Conservation (phyloP, 2,888 invertebrate species). For the Stratiomys singularior region DNA sequence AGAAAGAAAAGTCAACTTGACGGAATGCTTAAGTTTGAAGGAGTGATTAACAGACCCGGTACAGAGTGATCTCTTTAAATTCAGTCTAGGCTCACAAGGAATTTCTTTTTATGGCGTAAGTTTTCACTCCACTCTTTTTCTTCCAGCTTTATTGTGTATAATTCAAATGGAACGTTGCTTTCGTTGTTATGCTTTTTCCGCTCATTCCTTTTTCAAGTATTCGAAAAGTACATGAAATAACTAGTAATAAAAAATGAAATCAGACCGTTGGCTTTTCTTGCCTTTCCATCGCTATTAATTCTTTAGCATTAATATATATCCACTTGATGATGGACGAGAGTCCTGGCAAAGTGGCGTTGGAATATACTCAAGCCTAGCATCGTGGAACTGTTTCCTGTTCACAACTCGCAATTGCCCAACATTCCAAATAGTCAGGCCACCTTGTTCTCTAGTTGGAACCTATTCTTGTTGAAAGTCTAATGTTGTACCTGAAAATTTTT, state of each 20-base stretch:
- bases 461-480: conserved; percentile 6
- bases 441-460: neutral
- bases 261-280: neutral
- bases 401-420: neutral
- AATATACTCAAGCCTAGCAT: conserved; percentile 8
- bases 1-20: too few species aligned
- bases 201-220: neutral
- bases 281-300: neutral
- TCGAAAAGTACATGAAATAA: neutral
- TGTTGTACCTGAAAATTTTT: neutral
- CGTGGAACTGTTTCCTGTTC: neutral
- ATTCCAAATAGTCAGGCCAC: neutral
- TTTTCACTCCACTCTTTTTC: too few species aligned
- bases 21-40: too few species aligned
- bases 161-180: neutral
- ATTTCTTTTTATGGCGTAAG: too few species aligned
- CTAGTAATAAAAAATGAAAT: too few species aligned
- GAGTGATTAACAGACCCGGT: too few species aligned
- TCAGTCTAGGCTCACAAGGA: too few species aligned
- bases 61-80: too few species aligned
- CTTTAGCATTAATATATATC: conserved; percentile 8
- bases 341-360: neutral
- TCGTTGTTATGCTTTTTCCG: conserved; percentile 5
- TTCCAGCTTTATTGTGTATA: neutral
- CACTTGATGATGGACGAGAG: conserved; percentile 17